Percentiles rank a stretch among this genome's conserved stretches.
These are phyloP conservation scores for Oligia fasciuncula DNA, from an alignment of 2,888 invertebrate species.

Conservation along the genomic window DNA sequence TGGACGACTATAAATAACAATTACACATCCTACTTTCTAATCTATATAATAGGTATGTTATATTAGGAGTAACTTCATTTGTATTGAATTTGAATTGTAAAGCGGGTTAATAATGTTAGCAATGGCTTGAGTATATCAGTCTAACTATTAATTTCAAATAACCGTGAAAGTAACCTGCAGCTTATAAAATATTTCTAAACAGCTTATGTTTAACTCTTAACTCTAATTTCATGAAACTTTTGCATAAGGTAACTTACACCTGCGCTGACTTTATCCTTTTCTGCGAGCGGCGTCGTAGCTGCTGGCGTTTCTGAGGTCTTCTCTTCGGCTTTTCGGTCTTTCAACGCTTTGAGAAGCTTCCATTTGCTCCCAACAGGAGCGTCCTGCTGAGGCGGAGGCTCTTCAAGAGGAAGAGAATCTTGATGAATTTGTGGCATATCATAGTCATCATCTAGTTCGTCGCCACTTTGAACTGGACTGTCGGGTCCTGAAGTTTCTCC, in stretches of 20 bases:
- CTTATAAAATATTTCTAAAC: conserved; percentile 59
- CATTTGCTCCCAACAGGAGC: conserved; percentile 95
- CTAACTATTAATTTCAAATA: conserved; percentile 74
- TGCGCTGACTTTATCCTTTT: conserved; percentile 93
- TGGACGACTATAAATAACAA: conserved; percentile 72
- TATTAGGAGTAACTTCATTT: conserved; percentile 59
- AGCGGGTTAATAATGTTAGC: conserved; percentile 76
- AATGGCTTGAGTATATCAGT: conserved; percentile 78
- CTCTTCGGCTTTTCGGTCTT: conserved; percentile 97
- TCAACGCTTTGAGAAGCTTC: conserved; percentile 96
- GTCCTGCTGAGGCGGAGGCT: conserved; percentile 84
- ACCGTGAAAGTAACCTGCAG: conserved; percentile 61
- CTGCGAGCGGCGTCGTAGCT: conserved; percentile 90
- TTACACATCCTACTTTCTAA: conserved; percentile 70
- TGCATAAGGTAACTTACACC: conserved; percentile 92
- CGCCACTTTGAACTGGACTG: conserved; percentile 94
- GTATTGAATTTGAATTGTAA: conserved; percentile 68
- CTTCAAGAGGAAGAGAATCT: conserved; percentile 72
- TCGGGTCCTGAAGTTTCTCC: conserved; percentile 97
- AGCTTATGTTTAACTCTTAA: conserved; percentile 87
- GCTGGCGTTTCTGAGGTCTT: conserved; percentile 93
- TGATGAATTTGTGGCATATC: conserved; percentile 85
- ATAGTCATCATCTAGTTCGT: conserved; percentile 92
- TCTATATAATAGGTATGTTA: conserved; percentile 61
- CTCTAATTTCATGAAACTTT: conserved; percentile 92